These are phyloP conservation scores for Batillaria attramentaria DNA, from an alignment of 1,140 invertebrate species.

Conservation along the genomic window DNA sequence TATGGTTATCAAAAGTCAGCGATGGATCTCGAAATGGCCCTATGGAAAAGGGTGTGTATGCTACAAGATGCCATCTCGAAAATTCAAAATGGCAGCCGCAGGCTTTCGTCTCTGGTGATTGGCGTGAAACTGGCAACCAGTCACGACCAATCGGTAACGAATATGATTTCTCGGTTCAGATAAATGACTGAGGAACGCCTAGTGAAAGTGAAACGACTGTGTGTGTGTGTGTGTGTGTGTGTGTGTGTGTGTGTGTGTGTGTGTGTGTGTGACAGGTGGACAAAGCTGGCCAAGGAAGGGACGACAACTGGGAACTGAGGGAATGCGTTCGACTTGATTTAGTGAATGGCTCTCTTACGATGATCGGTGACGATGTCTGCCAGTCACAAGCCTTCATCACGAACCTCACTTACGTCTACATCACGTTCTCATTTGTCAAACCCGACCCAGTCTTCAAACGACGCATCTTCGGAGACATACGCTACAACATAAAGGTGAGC, in stretches of 20 bases:
- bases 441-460: slow-evolving; percentile 39
- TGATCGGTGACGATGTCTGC: not conserved
- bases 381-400: slow-evolving; percentile 17
- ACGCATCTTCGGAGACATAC: slow-evolving; percentile 55
- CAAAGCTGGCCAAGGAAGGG: slow-evolving; percentile 14
- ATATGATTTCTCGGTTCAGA: no score
- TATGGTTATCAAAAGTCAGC: slow-evolving; percentile 40
- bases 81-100: no score
- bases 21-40: slow-evolving; percentile 35
- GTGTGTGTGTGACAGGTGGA: no score
- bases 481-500: slow-evolving; percentile 44
- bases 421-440: slow-evolving; percentile 46
- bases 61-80: no score
- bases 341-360: slow-evolving; percentile 35
- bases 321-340: slow-evolving; percentile 43
- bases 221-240: no score
- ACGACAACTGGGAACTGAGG: slow-evolving; percentile 7
- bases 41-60: slow-evolving; percentile 28
- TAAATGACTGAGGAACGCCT: no score
- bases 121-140: no score
- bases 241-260: no score
- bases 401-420: slow-evolving; percentile 22
- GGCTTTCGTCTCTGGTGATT: no score
- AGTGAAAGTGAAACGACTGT: no score
- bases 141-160: no score